A percentile compares a stretch with the other conserved stretches of the same genome.
These are phyloP conservation scores for Campopleginae sp. DNA, from an alignment of 2,888 invertebrate genomes.

Conservation along the genomic window DNA sequence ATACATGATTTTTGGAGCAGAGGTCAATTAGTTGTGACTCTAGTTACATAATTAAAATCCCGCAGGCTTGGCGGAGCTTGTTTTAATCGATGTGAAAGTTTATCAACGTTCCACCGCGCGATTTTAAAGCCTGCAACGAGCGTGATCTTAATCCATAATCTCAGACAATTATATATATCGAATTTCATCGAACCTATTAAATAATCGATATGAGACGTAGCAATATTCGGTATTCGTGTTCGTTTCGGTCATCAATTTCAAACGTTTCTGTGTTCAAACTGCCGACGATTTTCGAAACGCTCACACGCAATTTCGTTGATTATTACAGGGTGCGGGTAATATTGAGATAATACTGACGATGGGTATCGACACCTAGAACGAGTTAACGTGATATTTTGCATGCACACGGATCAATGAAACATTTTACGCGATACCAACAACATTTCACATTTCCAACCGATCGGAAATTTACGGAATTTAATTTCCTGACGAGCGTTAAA, in stretches of 20 bases:
- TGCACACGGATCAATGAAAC: slow-evolving; percentile 8
- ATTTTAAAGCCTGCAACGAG: slow-evolving; percentile 7
- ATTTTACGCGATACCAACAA: background rate
- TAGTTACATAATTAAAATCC: background rate
- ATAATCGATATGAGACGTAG: slow-evolving; percentile 50
- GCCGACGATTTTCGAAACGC: slow-evolving; percentile 66
- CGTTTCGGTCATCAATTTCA: slow-evolving; percentile 53
- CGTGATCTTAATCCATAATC: slow-evolving; percentile 56
- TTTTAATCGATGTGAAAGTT: slow-evolving; percentile 9
- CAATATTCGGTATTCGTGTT: slow-evolving; percentile 30
- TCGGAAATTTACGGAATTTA: background rate
- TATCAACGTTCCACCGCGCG: slow-evolving; percentile 13
- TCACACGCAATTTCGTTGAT: slow-evolving; percentile 54
- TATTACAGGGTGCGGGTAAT: slow-evolving; percentile 30
- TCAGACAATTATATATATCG: slow-evolving; percentile 41
- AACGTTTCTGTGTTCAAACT: slow-evolving; percentile 67
- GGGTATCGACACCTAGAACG: slow-evolving; percentile 36
- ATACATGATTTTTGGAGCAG: background rate
- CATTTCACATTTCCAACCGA: background rate
- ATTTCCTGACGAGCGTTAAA: background rate
- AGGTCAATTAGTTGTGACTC: background rate
- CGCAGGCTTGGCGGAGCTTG: background rate
- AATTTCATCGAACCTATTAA: slow-evolving; percentile 50
- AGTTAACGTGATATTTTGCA: slow-evolving; percentile 56
- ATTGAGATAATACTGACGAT: slow-evolving; percentile 18